Evolutionary conservation across 1,140 invertebrate genomes (phyloP).

Genomic region (Cherax quadricarinatus): DNA sequence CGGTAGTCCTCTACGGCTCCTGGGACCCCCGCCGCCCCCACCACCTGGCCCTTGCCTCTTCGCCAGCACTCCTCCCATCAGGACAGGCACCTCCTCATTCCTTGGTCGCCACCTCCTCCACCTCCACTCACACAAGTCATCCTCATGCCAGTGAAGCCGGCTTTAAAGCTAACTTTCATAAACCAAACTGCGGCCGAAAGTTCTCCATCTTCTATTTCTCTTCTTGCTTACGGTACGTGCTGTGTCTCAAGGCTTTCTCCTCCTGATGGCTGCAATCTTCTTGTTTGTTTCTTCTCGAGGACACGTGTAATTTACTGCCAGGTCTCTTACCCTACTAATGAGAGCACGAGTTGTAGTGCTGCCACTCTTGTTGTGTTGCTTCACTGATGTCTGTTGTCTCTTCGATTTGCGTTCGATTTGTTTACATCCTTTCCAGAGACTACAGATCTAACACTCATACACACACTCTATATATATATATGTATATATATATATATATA

Average conservation of each 20-base stretch:
- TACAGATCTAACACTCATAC: neutral
- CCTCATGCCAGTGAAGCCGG: slow-evolving; percentile 46
- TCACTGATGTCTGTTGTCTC: too few species aligned
- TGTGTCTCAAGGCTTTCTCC: too few species aligned
- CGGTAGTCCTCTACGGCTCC: slow-evolving; percentile 20
- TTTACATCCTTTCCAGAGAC: slow-evolving; percentile 35
- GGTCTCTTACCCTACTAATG: too few species aligned
- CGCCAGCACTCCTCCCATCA: slow-evolving; percentile 51
- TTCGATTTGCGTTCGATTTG: slow-evolving; percentile 53
- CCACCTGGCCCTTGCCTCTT: slow-evolving; percentile 44
- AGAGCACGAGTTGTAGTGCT: too few species aligned
- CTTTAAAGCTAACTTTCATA: slow-evolving; percentile 17
- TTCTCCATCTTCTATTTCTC: slow-evolving; percentile 29
- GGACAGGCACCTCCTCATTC: slow-evolving; percentile 34
- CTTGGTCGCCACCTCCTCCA: slow-evolving; percentile 31
- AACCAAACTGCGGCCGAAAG: neutral
- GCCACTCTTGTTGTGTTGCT: too few species aligned
- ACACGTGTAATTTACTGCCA: too few species aligned
- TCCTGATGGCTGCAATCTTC: too few species aligned
- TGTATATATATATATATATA: too few species aligned
- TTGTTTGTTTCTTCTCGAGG: too few species aligned
- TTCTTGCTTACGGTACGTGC: too few species aligned
- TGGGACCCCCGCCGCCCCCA: slow-evolving; percentile 9
- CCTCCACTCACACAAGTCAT: slow-evolving; percentile 54
- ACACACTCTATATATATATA: too few species aligned